phyloP scores from a whole-genome alignment of 2,797 vertebrate genomes.

The Chloroceryle amazona region DNA sequence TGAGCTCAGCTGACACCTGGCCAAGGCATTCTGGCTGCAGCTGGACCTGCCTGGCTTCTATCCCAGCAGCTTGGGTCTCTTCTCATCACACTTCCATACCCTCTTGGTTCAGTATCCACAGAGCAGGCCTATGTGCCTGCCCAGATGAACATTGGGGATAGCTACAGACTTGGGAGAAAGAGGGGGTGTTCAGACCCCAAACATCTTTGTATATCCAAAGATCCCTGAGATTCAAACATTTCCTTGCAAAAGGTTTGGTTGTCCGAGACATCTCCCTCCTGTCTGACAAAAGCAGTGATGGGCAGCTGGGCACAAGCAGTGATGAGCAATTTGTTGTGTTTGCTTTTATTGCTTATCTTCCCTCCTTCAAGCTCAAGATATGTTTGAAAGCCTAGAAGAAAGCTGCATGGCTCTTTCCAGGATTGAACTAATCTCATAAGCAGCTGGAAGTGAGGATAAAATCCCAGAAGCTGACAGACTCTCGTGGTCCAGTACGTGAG shows the following conservation, averaged over 20 bases:
- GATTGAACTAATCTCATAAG: neutral
- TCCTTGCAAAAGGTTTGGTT: neutral
- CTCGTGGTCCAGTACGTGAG: neutral
- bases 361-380: neutral
- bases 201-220: rapidly evolving
- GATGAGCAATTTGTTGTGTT: neutral
- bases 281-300: neutral
- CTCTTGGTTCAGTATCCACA: neutral
- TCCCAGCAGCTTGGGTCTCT: constrained; percentile 43
- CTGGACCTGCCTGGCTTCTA: constrained; percentile 17
- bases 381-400: neutral
- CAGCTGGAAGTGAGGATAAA: neutral
- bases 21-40: constrained; percentile 56
- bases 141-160: neutral
- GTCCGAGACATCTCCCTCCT: neutral
- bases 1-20: neutral
- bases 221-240: neutral
- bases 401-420: neutral
- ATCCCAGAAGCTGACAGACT: neutral
- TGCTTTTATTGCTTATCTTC: neutral
- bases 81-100: neutral
- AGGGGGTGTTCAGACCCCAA: neutral
- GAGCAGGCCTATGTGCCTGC: neutral
- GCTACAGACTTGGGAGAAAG: neutral
- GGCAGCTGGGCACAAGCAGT: neutral